A percentile compares a stretch with the other conserved stretches of the same genome.
phyloP scores from a whole-genome alignment of 2,888 invertebrate genomes.

The Orthosia cruda region DNA sequence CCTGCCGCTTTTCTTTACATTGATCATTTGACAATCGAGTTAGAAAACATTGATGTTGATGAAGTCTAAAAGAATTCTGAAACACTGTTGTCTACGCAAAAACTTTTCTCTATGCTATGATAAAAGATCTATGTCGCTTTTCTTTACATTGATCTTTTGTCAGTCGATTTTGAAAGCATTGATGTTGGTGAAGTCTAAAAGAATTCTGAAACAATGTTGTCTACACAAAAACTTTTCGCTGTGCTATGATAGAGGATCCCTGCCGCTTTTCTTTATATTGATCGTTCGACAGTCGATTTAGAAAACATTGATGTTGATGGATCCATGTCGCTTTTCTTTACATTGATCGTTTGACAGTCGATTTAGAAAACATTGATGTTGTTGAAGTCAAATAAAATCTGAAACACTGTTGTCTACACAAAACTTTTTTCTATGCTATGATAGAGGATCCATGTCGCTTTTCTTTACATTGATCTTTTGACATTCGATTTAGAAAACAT shows the following conservation, averaged over 20 bases:
- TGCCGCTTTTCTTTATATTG: too few relatives aligned
- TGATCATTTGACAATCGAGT: background rate
- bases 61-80: background rate
- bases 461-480: background rate
- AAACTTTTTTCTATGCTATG: background rate
- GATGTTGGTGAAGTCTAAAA: background rate
- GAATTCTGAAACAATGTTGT: background rate
- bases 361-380: constrained; percentile 1
- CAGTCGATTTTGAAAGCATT: background rate
- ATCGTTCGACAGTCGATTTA: too few relatives aligned
- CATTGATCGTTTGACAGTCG: background rate
- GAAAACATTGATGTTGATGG: too few relatives aligned
- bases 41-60: background rate
- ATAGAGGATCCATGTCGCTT: too few relatives aligned
- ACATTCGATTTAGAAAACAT: background rate
- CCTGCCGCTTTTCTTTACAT: background rate
- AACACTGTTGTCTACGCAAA: background rate
- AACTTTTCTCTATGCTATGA: background rate
- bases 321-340: too few relatives aligned
- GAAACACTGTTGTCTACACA: background rate
- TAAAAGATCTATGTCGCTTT: background rate
- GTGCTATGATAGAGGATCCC: background rate
- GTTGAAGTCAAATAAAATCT: background rate
- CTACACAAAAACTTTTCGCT: background rate
- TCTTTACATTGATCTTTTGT: background rate